Evolutionary conservation across 2,888 invertebrate species (phyloP).

Genomic region (Hydraecia micacea): DNA sequence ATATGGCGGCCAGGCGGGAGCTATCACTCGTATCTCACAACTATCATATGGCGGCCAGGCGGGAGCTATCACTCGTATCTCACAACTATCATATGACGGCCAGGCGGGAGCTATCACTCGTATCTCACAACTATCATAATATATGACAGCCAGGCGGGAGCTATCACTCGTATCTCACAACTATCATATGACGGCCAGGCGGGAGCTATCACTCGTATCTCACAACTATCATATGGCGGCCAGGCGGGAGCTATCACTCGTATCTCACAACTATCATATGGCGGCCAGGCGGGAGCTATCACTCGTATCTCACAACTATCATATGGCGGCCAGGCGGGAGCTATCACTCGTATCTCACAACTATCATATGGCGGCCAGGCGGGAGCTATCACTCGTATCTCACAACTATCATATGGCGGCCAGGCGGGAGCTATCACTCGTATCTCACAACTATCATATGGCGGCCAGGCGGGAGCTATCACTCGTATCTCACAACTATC

Average conservation of each 20-base stretch:
- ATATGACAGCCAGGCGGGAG: too few species aligned
- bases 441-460: neutral
- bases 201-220: neutral
- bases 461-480: neutral
- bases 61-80: neutral
- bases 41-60: too few species aligned
- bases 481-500: neutral
- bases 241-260: neutral
- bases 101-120: neutral
- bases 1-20: too few species aligned
- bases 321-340: too few species aligned
- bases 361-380: too few species aligned
- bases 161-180: neutral
- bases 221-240: too few species aligned
- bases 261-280: neutral
- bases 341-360: neutral
- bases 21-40: neutral
- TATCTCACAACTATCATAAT: neutral
- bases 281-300: neutral
- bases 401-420: too few species aligned
- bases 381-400: neutral
- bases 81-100: too few species aligned
- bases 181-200: too few species aligned
- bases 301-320: neutral
- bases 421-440: neutral